Conservation (phyloP, 1,140 invertebrate genomes). For the Pogonognathellus flavescens region DNA sequence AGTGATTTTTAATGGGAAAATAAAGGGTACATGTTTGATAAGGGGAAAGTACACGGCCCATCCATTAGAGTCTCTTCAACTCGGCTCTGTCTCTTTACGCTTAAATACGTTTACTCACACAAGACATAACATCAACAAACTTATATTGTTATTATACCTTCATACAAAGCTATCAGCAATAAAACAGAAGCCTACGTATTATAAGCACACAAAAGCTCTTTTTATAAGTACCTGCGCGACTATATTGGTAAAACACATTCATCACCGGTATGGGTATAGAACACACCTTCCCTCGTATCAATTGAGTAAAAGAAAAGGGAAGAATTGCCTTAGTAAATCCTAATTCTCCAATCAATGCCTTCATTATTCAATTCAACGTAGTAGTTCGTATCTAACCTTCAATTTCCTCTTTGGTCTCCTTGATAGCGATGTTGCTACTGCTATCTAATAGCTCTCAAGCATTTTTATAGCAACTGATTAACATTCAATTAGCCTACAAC, state of each 20-base stretch:
- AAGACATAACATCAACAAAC: background rate
- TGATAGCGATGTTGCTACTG: background rate
- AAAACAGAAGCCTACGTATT: slow-evolving; percentile 35
- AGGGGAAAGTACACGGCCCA: slow-evolving; percentile 33
- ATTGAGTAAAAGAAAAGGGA: too few species aligned
- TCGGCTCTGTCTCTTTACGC: background rate
- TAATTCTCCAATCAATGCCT: background rate
- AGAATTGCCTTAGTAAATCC: too few species aligned
- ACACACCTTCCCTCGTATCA: too few species aligned
- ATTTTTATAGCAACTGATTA: slow-evolving; percentile 43
- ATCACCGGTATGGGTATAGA: too few species aligned
- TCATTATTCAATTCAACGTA: slow-evolving; percentile 28
- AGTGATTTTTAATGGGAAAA: slow-evolving; percentile 50
- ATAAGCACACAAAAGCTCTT: background rate
- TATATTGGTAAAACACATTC: background rate
- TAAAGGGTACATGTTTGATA: slow-evolving; percentile 46
- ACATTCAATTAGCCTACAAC: slow-evolving; percentile 48
- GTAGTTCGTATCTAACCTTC: slow-evolving; percentile 8
- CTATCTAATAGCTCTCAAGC: background rate
- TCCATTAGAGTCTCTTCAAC: slow-evolving; percentile 25
- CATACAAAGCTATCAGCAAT: background rate
- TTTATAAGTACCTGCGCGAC: background rate
- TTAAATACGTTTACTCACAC: background rate
- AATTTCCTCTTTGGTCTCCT: slow-evolving; percentile 37
- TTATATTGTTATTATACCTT: background rate